Percentiles rank a stretch among this genome's conserved stretches.
These are phyloP conservation scores for Sarcophilus harrisii DNA, from an alignment of 2,797 vertebrate species.

Conservation along the genomic window DNA sequence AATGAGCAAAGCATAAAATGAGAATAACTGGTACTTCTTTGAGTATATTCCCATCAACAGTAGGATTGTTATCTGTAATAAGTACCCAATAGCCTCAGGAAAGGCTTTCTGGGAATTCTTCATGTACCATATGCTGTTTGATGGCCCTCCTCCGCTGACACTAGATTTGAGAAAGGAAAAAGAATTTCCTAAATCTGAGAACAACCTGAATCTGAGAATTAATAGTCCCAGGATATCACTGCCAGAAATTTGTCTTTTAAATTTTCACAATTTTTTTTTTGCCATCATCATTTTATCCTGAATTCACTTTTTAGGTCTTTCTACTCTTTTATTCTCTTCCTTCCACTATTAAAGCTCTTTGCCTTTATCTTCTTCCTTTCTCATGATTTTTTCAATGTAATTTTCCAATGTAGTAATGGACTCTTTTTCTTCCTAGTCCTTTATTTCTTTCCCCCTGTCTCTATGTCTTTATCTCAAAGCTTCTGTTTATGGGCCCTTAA, in stretches of 20 bases:
- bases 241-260: constrained; percentile 86
- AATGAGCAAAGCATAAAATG: constrained; percentile 95
- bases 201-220: constrained; percentile 97
- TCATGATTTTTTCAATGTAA: neutral
- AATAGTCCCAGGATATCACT: constrained; percentile 95
- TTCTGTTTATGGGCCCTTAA: constrained; percentile 15
- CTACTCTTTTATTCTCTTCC: constrained; percentile 60
- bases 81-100: constrained; percentile 93
- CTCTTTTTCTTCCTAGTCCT: neutral
- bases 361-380: constrained; percentile 10
- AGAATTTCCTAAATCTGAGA: constrained; percentile 95
- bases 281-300: constrained; percentile 62
- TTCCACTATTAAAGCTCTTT: constrained; percentile 37
- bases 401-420: constrained; percentile 12
- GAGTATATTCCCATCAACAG: constrained; percentile 97
- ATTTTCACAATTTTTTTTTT: constrained; percentile 48
- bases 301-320: constrained; percentile 39
- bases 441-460: constrained; percentile 13
- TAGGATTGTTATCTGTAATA: constrained; percentile 94
- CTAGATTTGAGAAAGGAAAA: constrained; percentile 96
- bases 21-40: constrained; percentile 96
- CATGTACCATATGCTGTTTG: constrained; percentile 94
- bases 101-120: constrained; percentile 97
- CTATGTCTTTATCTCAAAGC: constrained; percentile 4
- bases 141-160: constrained; percentile 96